These are phyloP conservation scores for Lasioglossum albipes DNA, from an alignment of 1,140 invertebrate genomes.

Conservation along the genomic window DNA sequence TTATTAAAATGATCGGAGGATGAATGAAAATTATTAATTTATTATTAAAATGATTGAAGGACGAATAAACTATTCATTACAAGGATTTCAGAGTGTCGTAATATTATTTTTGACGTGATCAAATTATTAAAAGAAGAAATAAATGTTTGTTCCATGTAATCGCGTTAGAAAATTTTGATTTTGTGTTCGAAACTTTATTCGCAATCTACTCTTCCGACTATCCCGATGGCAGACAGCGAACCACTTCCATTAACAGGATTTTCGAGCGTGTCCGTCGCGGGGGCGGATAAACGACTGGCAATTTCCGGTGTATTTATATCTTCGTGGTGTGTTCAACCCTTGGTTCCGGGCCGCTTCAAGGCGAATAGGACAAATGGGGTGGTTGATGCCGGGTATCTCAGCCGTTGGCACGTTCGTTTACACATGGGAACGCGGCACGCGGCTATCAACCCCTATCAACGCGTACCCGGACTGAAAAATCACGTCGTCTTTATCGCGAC, in stretches of 20 bases:
- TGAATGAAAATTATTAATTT: too few species aligned
- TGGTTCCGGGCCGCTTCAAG: constrained; percentile 54
- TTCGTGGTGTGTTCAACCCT: constrained; percentile 53
- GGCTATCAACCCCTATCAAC: constrained; percentile 63
- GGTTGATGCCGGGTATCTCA: constrained; percentile 53
- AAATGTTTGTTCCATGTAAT: too few species aligned
- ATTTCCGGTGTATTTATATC: constrained; percentile 65
- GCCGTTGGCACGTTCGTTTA: constrained; percentile 29
- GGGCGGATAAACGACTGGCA: constrained; percentile 26
- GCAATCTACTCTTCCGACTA: too few species aligned
- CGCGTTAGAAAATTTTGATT: too few species aligned
- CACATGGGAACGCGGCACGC: constrained; percentile 31
- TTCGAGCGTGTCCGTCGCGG: background rate
- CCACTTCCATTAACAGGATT: background rate
- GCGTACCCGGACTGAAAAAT: constrained; percentile 62
- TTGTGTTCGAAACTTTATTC: too few species aligned
- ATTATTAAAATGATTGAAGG: too few species aligned
- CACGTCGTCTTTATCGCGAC: constrained; percentile 55
- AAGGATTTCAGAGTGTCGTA: too few species aligned
- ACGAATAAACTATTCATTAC: too few species aligned
- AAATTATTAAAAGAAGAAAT: too few species aligned
- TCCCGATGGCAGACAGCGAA: background rate
- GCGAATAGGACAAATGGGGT: constrained; percentile 61
- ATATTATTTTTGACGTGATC: too few species aligned
- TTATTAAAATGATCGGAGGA: too few species aligned